Base-by-base conservation (phyloP, 2,113 vertebrate genomes). In the Mastomys coucha region DNA sequence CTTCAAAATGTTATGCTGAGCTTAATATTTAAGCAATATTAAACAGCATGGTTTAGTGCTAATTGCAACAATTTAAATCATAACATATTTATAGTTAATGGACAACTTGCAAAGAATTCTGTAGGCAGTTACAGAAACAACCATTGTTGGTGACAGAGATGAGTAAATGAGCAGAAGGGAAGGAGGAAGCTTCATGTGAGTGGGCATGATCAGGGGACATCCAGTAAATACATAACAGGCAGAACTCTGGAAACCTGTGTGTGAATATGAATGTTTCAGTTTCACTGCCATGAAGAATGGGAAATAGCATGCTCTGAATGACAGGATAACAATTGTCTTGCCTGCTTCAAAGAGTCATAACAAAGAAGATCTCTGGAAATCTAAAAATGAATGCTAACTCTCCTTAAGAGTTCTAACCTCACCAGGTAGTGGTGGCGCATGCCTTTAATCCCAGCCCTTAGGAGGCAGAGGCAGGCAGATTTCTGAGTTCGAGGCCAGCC, bases 41-140 rank as follows among this genome's bases (percentile, higher is more conserved):
- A 69, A 91, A 65, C 36, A 76, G 19, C 72, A 80, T 70, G 42
- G 42, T 88, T 72, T n/a, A n/a, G n/a, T n/a, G n/a, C n/a, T n/a
- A n/a, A n/a, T n/a, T n/a, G n/a, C n/a, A n/a, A n/a, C n/a, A n/a
- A n/a, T n/a, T n/a, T n/a, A n/a, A n/a, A n/a, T n/a, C n/a, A n/a
- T n/a, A n/a, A n/a, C n/a, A n/a, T n/a, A n/a, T n/a, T n/a, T n/a
- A n/a, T n/a, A n/a, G n/a, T n/a, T n/a, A n/a, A n/a, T n/a, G n/a
- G n/a, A n/a, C n/a, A n/a, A 36, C 51, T 90, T 67, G 65, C 42
- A 51, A 49, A 20, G 88, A 89, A 94, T 76, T 95, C 76, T 75
- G 72, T 2, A 91, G 56, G 2, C 89, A 65, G 51, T 31, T 88
- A 80, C 3, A 70, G 60, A 53, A 82, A 20, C 45, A 95, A 12